Conservation (phyloP, 1,140 invertebrate genomes). For the Sycophila sp. region DNA sequence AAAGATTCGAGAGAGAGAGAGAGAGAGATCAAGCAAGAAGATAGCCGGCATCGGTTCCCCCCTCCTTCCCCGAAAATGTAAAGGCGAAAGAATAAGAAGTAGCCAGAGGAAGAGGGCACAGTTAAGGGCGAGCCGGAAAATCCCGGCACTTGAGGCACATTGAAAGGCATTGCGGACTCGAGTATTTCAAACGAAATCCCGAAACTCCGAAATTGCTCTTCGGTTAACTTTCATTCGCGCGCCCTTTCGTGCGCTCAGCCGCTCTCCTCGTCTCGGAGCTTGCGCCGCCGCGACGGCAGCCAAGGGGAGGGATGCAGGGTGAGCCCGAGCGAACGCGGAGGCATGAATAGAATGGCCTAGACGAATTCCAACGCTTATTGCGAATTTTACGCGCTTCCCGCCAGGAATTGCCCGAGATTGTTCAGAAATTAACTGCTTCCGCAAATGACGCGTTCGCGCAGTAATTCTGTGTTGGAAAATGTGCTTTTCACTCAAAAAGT, state of each 20-base stretch:
- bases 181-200: neutral
- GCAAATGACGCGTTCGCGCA: too few relatives aligned
- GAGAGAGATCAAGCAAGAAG: neutral
- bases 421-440: too few relatives aligned
- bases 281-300: too few relatives aligned
- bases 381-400: too few relatives aligned
- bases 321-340: neutral
- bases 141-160: neutral
- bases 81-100: neutral
- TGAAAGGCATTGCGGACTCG: neutral
- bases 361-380: neutral
- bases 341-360: neutral
- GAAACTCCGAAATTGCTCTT: conserved; percentile 1
- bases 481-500: too few relatives aligned
- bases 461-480: too few relatives aligned
- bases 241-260: neutral
- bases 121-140: neutral
- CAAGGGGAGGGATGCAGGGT: too few relatives aligned
- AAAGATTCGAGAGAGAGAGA: neutral
- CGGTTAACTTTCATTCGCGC: neutral
- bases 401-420: too few relatives aligned
- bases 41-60: too few relatives aligned
- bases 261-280: too few relatives aligned
- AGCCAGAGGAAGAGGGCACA: too few relatives aligned
- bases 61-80: too few relatives aligned